Evolutionary conservation across 23 tunicate genomes (phyloP), one percentile per base, ranked within the genome.

Genomic region (Halocynthia aurantium): DNA sequence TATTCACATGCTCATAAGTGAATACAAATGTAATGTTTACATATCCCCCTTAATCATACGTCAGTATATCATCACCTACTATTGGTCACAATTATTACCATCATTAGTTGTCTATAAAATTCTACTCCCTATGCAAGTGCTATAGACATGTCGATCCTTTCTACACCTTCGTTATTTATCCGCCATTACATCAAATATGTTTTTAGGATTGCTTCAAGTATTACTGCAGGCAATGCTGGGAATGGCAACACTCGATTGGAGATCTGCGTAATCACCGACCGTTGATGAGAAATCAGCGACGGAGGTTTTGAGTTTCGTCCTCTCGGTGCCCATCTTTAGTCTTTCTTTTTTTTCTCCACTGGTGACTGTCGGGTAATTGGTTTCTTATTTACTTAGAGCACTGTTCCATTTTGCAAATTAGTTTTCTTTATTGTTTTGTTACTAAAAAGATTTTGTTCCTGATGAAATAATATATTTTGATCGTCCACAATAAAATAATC

Each of bases 181-280:
- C 13, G 5, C 10, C 17, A 19, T 76, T 50, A 61, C 18, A 61
- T 61, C 19, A 2, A 10, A 12, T 2, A 72, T 19, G 10, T 49
- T 77, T 56, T 58, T 51, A 92, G 98, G 92, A 86, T 78, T 92
- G 98, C 75, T 92, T 86, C 93, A 92, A 92, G 62, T 92, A 92
- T 63, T 92, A 75, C 77, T 92, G 98, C 61, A 92, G 92, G 22
- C 88, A 82, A 53, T 92, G 98, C 69, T 92, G 98, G 98, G 98
- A 82, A 75, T 86, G 88, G 88, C 92, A 84, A 55, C 98, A 92
- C 62, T 92, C 98, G 15, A 83, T 92, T 54, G 98, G 93, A 12
- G 98, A 92, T 8, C 85, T 92, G 19, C 88, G 92, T 71, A 83
- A 86, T 68, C 98, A 92, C 73, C 82, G 88, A 6, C 98, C 98